Conservation (phyloP, 2,113 vertebrate genomes). For the Rana temporaria region DNA sequence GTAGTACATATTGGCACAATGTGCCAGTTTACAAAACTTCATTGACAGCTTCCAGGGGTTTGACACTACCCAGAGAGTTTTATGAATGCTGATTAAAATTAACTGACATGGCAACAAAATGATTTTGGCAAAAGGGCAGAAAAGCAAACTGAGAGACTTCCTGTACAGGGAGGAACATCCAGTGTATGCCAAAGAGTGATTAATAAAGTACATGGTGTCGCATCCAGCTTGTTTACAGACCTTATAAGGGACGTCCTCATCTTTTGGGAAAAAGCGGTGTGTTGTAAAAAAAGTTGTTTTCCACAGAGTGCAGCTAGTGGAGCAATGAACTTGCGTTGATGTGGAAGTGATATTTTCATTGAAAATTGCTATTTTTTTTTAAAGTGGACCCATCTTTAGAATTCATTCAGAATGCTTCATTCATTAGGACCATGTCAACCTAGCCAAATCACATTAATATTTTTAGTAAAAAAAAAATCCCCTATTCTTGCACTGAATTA, state of each 20-base stretch:
- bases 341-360: too few relatives aligned
- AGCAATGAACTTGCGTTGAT: too few relatives aligned
- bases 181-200: constrained; percentile 71
- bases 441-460: too few relatives aligned
- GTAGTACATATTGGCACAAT: neutral
- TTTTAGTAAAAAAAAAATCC: too few relatives aligned
- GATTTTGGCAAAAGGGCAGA: constrained; percentile 73
- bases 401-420: too few relatives aligned
- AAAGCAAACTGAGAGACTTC: constrained; percentile 78
- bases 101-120: constrained; percentile 76
- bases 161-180: constrained; percentile 74
- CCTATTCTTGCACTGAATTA: too few relatives aligned
- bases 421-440: too few relatives aligned
- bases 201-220: constrained; percentile 67
- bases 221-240: constrained; percentile 62
- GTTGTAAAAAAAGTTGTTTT: too few relatives aligned
- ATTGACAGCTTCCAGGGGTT: constrained; percentile 67
- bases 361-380: too few relatives aligned
- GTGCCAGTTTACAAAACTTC: constrained; percentile 14
- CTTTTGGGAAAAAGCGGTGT: neutral
- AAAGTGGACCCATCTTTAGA: too few relatives aligned
- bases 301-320: too few relatives aligned
- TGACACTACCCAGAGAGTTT: constrained; percentile 67
- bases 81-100: constrained; percentile 73
- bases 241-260: constrained; percentile 59